Base-by-base conservation (phyloP, 1,140 invertebrate species). In the Pseudoatta argentina region DNA sequence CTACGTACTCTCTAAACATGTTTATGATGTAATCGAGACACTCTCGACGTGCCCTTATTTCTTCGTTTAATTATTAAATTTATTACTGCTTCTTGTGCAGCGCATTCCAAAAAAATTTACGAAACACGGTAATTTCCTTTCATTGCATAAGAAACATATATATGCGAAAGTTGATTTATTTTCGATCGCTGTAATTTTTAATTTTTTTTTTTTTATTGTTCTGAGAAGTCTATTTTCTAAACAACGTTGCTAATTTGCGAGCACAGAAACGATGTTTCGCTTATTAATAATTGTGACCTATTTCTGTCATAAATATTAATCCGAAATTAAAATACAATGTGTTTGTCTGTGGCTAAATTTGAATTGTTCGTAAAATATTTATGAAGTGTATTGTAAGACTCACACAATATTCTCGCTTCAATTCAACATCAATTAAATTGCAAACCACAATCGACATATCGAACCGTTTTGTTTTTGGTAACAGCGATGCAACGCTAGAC, bases 401-500 rank as follows among this genome's bases (percentile, higher is more conserved):
- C 27, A 21, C 30, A 16, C 39, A 69, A 8, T 72, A 61, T 63
- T 61, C 24, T 83, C 16, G 27, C 48, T 67, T 34, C 30, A 44
- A 79, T 53, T 85, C 8, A 30, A 78, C 55, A 61, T 69, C 3
- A 44, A 21, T 64, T 57, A 63, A 75, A 66, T 27, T 59, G 51
- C 63, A 79, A 55, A 30, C 48, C 64, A 55, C 30, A 87, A 89
- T 71, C 63, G 79, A 90, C 72, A 88, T 89, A 89, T 89, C 82
- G 55, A 86, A 92, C 91, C 76, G 39, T 82, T 64, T 83, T 86
- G 66, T 75, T 88, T 91, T 78, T 66, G 44, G 44, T 83, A 88
- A 93, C 81, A 78, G 92, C 83, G 88, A 91, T 94, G 87, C 89
- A 93, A 89, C 91, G 91, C 92, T 94, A 91, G 91, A 92, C 92